Percentiles rank a stretch among this genome's conserved stretches.
Conservation (phyloP, 2,888 invertebrate genomes). For the Drosophila flavopinicola region DNA sequence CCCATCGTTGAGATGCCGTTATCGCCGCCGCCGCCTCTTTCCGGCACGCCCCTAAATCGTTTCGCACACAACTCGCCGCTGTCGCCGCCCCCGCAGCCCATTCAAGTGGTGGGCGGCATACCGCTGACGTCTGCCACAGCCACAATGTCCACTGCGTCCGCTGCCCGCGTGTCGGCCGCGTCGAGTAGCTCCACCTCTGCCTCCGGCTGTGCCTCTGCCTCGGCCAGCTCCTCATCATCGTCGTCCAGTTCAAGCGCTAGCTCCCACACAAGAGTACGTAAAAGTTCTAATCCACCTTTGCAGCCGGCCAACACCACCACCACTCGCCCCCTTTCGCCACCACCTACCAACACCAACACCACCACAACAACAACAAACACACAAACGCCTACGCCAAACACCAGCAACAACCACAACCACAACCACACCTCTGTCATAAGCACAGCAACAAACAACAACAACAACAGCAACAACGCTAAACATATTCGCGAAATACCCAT, state of each 20-base stretch:
- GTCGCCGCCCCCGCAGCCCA: slow-evolving; percentile 81
- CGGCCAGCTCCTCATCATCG: slow-evolving; percentile 67
- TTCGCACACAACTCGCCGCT: slow-evolving; percentile 66
- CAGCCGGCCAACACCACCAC: slow-evolving; percentile 67
- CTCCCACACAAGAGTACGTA: slow-evolving; percentile 80
- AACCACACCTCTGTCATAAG: slow-evolving; percentile 33
- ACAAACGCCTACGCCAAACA: slow-evolving; percentile 5
- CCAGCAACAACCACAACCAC: slow-evolving; percentile 28
- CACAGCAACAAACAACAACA: slow-evolving; percentile 54
- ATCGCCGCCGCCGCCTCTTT: slow-evolving; percentile 82
- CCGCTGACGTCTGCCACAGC: slow-evolving; percentile 42
- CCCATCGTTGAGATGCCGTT: slow-evolving; percentile 85
- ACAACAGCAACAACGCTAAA: slow-evolving; percentile 62
- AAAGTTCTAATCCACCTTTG: slow-evolving; percentile 78
- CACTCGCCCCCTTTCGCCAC: slow-evolving; percentile 27
- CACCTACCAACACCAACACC: slow-evolving; percentile 19
- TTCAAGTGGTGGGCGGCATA: slow-evolving; percentile 69
- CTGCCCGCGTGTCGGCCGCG: slow-evolving; percentile 57
- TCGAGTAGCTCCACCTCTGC: slow-evolving; percentile 39
- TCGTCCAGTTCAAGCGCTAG: slow-evolving; percentile 69
- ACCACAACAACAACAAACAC: slow-evolving; percentile 32
- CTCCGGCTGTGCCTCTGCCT: slow-evolving; percentile 51
- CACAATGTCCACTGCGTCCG: slow-evolving; percentile 52
- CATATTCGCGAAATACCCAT: slow-evolving; percentile 84
- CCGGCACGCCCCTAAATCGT: slow-evolving; percentile 60